Percentiles rank a stretch among this genome's conserved stretches.
These are phyloP conservation scores for Rattus norvegicus DNA, from an alignment of 2,113 vertebrate species.

Conservation along the genomic window DNA sequence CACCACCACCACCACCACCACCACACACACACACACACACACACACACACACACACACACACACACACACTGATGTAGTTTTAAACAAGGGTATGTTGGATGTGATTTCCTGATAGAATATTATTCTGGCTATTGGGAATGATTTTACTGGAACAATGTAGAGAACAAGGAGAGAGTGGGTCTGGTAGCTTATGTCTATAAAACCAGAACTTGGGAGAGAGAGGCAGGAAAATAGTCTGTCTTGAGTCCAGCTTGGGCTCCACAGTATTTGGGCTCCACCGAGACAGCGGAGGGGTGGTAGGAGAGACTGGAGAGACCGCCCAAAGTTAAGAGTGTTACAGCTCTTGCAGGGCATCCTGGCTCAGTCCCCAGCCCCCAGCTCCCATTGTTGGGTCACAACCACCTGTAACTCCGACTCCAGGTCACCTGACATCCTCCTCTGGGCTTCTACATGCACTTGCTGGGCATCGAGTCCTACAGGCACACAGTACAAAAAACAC, in stretches of 20 bases:
- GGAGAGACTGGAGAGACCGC: neutral
- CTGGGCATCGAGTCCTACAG: neutral
- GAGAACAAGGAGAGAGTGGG: neutral
- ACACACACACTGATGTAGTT: neutral
- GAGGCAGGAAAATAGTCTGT: neutral
- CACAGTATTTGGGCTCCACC: neutral
- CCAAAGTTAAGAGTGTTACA: neutral
- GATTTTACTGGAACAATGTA: neutral
- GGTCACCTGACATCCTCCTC: neutral
- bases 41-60: too few species aligned
- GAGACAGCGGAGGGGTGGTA: neutral
- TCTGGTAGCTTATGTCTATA: neutral
- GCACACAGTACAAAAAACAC: neutral
- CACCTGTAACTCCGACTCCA: neutral
- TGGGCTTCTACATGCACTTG: neutral
- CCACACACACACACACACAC: too few species aligned
- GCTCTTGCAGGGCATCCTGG: neutral
- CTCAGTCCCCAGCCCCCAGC: too few species aligned
- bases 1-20: too few species aligned
- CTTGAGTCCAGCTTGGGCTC: neutral
- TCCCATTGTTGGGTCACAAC: neutral
- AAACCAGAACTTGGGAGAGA: neutral
- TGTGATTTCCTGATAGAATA: neutral
- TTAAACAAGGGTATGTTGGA: neutral
- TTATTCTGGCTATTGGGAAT: neutral